Evolutionary conservation across 2,888 invertebrate genomes (phyloP), one percentile per base, ranked within the genome.

Genomic region (Ectobius pallidus): DNA sequence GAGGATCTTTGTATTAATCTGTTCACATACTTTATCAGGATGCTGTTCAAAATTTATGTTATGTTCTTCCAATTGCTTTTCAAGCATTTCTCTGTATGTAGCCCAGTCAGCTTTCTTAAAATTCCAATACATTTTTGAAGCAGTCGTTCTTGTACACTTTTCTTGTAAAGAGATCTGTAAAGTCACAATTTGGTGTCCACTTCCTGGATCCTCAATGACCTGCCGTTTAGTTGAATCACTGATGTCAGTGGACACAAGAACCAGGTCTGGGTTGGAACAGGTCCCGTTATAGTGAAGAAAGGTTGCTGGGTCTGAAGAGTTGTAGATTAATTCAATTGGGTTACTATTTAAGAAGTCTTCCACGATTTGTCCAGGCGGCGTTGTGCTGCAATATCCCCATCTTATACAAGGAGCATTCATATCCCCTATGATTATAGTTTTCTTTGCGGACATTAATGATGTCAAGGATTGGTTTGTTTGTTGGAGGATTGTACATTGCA

Each of bases 401-500:
- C 22, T 6, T 3, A 3, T 55, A 6, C 7, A 55, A 55, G 16
- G 27, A 6, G 55, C 55, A 55, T 20, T 55, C 6, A 55, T 22
- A 22, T 55, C 55, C 6, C 55, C 55, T 4, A 55, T 55, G 4
- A 55, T 4, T 6, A 55, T 22, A 22, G 55, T 22, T 27, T 55
- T 55, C 55, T n/a, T n/a, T 55, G 6, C 22, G 14, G 25, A 55
- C 27, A 55, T 22, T 55, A 25, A 22, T 22, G 3, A 22, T 22
- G 16, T 55, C 22, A 25, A 55, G n/a, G n/a, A n/a, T n/a, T n/a
- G 49, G 49, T 49, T 49, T 49, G 18, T n/a, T 49, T 14, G n/a
- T 49, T 49, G 49, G 49, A 49, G 49, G 49, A n/a, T 49, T 49
- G 49, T 49, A 49, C 7, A 49, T 49, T 49, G 11, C 14, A 49